Base-by-base conservation (phyloP, 2,888 invertebrate genomes). In the Ophioninae sp. region DNA sequence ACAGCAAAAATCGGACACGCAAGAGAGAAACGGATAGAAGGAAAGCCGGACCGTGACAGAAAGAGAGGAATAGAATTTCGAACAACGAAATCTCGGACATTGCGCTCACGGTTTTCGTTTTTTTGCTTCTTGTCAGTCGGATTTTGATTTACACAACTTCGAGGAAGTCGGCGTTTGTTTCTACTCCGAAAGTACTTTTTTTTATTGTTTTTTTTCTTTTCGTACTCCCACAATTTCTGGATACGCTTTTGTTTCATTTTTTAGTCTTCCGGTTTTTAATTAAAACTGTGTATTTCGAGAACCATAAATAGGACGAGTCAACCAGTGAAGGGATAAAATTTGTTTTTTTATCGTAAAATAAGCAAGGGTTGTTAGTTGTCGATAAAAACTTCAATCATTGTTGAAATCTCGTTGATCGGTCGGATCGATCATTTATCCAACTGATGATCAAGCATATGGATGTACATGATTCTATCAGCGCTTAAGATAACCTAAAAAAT, bases 141-240 rank as follows among this genome's bases (percentile, higher is more conserved):
- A 81, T 86, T 86, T 83, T 86, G 87, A 85, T 87, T 87, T 86
- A 84, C 82, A 81, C 84, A 86, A 83, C 86, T 87, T 86, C 84
- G 85, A 61, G 73, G 84, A 85, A 84, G 68, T 78, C 83, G 73
- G 79, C 80, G 81, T 56, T 56, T 70, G 23, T 21, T 61, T 39
- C 20, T 59, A 13, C 50, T 50, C 50, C 50, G 50, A 17, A 50
- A 17, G 50, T 50, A 50, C 17, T 50, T 56, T 61, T 20, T 21
- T 6, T n/a, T 20, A 20, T 10, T 59, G n/a, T 62, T 62, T 70
- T 70, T 70, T 69, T 69, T 69, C 6, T 6, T 20, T 44, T 37
- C n/a, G 30, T 37, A 8, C 2, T 30, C 30, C 30, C 30, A 30
- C 61, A 30, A 50, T 62, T 7, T 30, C 30, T 37, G 68, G 41